phyloP scores from a whole-genome alignment of 2,797 vertebrate species.

The Paramormyrops hopkinsi region DNA sequence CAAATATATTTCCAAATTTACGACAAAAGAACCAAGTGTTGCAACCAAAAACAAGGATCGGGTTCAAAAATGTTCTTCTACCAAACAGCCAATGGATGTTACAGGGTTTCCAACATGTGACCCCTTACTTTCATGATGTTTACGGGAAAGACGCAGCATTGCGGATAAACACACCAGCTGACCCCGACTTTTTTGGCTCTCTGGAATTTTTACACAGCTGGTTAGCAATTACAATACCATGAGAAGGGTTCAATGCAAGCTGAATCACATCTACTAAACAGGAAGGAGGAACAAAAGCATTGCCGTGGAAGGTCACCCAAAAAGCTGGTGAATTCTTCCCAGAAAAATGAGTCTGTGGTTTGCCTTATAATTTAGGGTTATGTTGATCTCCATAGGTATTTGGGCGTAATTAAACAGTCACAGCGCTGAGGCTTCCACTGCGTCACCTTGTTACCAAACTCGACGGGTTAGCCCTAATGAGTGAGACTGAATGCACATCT shows the following conservation, averaged over 20 bases:
- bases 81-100: neutral
- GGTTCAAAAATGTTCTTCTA: neutral
- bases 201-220: neutral
- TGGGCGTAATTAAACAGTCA: neutral
- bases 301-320: neutral
- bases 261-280: neutral
- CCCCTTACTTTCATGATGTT: neutral
- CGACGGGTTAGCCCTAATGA: neutral
- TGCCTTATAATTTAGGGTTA: neutral
- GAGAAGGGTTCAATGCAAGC: neutral
- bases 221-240: neutral
- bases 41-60: too few species aligned
- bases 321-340: neutral
- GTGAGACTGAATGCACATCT: neutral
- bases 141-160: neutral
- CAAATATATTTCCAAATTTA: neutral
- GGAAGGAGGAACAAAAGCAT: neutral
- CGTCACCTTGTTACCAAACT: neutral
- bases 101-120: neutral
- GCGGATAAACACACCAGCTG: neutral
- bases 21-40: neutral
- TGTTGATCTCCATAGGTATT: neutral
- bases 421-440: neutral
- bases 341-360: neutral
- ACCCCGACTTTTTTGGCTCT: neutral